Percentiles rank a stretch among this genome's conserved stretches.
phyloP scores from a whole-genome alignment of 2,888 invertebrate species.

The Drosophila merina region DNA sequence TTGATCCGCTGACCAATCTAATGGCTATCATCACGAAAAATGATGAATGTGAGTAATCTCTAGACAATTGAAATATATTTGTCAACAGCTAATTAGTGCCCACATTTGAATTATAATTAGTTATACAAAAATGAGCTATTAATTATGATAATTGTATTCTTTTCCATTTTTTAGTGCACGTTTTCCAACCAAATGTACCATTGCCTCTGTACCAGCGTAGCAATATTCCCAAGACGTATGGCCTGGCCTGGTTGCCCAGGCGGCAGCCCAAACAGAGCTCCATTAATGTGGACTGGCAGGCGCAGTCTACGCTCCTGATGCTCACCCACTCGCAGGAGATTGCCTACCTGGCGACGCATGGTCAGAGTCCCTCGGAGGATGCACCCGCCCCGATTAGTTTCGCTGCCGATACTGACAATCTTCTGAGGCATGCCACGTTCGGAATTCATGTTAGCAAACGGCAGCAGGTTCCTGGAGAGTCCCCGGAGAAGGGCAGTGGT shows the following conservation, averaged over 20 bases:
- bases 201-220: slow-evolving; percentile 85
- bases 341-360: slow-evolving; percentile 83
- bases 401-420: slow-evolving; percentile 57
- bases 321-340: slow-evolving; percentile 86
- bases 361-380: slow-evolving; percentile 83
- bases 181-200: slow-evolving; percentile 87
- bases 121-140: too few relatives aligned
- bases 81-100: not conserved
- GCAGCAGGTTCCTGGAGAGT: slow-evolving; percentile 48
- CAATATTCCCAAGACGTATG: slow-evolving; percentile 84
- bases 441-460: slow-evolving; percentile 84
- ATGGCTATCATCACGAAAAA: slow-evolving; percentile 87
- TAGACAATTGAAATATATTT: not conserved
- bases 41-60: slow-evolving; percentile 85
- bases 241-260: slow-evolving; percentile 86
- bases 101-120: not conserved
- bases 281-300: slow-evolving; percentile 86
- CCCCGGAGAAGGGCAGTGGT: slow-evolving; percentile 54
- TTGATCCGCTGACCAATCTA: slow-evolving; percentile 87
- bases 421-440: slow-evolving; percentile 84
- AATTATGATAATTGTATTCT: too few relatives aligned
- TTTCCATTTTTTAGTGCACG: slow-evolving; percentile 85
- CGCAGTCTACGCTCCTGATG: slow-evolving; percentile 87
- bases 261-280: slow-evolving; percentile 84
- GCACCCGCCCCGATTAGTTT: slow-evolving; percentile 82